Evolutionary conservation across 2,888 invertebrate species (phyloP).

Genomic region (Odontocolon sp.): DNA sequence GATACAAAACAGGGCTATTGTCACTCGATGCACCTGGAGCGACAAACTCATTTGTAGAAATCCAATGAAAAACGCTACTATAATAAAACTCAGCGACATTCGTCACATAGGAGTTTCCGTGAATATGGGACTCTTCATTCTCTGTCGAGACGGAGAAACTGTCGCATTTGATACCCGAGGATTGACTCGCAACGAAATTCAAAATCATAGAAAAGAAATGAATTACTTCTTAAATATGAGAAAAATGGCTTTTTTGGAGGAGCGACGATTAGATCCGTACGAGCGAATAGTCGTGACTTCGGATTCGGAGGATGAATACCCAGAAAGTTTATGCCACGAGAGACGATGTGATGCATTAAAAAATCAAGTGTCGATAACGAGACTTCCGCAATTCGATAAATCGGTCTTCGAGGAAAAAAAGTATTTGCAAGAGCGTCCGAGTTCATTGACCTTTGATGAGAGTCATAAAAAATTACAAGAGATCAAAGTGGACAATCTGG

Average conservation of each 20-base stretch:
- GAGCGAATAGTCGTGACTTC: slow-evolving; percentile 57
- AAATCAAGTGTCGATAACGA: not conserved
- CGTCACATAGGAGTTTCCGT: slow-evolving; percentile 68
- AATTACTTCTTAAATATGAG: slow-evolving; percentile 63
- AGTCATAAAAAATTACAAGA: not conserved
- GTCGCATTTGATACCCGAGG: slow-evolving; percentile 64
- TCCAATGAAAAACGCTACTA: slow-evolving; percentile 35
- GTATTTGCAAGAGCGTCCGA: slow-evolving; percentile 48
- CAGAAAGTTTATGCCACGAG: not conserved
- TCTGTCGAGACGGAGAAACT: slow-evolving; percentile 64
- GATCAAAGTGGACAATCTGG: slow-evolving; percentile 8
- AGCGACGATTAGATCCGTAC: slow-evolving; percentile 44
- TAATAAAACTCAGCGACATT: slow-evolving; percentile 68
- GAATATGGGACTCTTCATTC: slow-evolving; percentile 68
- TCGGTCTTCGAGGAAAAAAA: not conserved
- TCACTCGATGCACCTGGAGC: slow-evolving; percentile 66
- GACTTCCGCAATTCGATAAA: slow-evolving; percentile 16
- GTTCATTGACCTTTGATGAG: slow-evolving; percentile 56
- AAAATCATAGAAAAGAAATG: slow-evolving; percentile 64
- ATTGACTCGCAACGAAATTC: slow-evolving; percentile 64
- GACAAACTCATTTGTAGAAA: slow-evolving; percentile 64
- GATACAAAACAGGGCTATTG: slow-evolving; percentile 62
- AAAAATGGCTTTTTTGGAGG: slow-evolving; percentile 49
- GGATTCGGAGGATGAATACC: slow-evolving; percentile 57
- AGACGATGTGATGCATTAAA: not conserved